Conservation (phyloP, 2,888 invertebrate species). For the Drosophila pseudotakahashii region DNA sequence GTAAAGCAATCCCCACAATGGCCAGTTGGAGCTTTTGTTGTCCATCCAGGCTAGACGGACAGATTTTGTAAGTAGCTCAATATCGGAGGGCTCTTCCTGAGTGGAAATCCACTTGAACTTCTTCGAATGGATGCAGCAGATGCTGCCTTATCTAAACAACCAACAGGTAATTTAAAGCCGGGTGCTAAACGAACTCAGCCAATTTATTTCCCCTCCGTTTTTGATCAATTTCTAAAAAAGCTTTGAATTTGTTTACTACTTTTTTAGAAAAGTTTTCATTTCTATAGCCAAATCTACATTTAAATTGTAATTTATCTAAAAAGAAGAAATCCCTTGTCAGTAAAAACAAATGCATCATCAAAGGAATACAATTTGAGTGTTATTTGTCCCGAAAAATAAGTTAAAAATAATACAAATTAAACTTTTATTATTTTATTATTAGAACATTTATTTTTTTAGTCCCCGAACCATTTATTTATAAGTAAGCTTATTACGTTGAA, state of each 20-base stretch:
- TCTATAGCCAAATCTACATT: too few species aligned
- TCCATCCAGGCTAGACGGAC: conserved; percentile 15
- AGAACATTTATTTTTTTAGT: not conserved
- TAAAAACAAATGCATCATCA: too few species aligned
- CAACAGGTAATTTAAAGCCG: conserved; percentile 26
- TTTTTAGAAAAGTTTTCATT: not conserved
- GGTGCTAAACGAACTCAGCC: not conserved
- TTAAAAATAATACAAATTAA: too few species aligned
- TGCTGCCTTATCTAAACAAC: conserved; percentile 19
- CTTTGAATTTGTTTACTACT: not conserved
- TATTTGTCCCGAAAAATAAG: too few species aligned
- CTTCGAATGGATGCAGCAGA: conserved; percentile 18
- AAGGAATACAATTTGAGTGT: too few species aligned
- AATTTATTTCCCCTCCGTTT: not conserved
- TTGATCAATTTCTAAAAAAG: not conserved
- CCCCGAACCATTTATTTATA: not conserved
- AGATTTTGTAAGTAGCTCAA: conserved; percentile 29
- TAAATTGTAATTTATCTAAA: too few species aligned
- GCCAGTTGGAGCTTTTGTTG: conserved; percentile 33
- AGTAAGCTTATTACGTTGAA: not conserved
- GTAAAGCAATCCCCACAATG: conserved; percentile 32
- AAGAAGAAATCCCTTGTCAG: too few species aligned
- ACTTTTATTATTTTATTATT: too few species aligned
- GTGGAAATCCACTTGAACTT: conserved; percentile 27
- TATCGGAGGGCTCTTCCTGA: conserved; percentile 11